These are phyloP conservation scores for Eulemur rufifrons DNA, from an alignment of 2,113 vertebrate genomes.

Conservation along the genomic window DNA sequence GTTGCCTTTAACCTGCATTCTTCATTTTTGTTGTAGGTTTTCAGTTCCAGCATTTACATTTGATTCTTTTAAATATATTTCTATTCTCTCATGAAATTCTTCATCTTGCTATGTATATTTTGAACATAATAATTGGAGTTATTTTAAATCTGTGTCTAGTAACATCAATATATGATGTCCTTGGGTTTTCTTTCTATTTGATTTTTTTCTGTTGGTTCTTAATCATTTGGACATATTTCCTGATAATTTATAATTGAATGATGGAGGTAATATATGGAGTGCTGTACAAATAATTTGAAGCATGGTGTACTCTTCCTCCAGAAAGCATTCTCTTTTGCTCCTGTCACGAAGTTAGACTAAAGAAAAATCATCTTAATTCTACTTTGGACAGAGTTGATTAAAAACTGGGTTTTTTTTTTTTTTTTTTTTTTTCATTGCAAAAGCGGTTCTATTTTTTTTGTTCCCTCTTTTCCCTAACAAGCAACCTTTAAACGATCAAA, in stretches of 20 bases:
- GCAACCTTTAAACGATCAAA: background rate
- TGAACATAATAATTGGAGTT: background rate
- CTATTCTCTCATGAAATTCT: background rate
- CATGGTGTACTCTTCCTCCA: background rate
- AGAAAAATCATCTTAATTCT: background rate
- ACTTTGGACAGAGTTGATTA: background rate
- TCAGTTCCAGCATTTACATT: background rate
- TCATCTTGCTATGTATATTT: background rate
- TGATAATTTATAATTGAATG: background rate
- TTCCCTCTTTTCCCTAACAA: background rate
- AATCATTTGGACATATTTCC: background rate
- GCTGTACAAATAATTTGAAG: background rate
- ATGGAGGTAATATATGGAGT: background rate
- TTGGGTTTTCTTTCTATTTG: background rate
- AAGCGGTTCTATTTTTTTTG: background rate
- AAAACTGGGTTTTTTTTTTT: background rate
- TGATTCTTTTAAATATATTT: background rate
- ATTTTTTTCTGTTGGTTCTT: background rate
- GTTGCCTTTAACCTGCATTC: background rate
- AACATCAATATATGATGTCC: background rate
- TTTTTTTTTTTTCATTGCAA: background rate
- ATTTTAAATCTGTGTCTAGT: background rate
- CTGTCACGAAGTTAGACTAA: background rate
- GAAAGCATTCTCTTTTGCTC: background rate
- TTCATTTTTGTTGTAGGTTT: background rate